Conservation (phyloP, 2,888 invertebrate species). For the Gortyna flavago region DNA sequence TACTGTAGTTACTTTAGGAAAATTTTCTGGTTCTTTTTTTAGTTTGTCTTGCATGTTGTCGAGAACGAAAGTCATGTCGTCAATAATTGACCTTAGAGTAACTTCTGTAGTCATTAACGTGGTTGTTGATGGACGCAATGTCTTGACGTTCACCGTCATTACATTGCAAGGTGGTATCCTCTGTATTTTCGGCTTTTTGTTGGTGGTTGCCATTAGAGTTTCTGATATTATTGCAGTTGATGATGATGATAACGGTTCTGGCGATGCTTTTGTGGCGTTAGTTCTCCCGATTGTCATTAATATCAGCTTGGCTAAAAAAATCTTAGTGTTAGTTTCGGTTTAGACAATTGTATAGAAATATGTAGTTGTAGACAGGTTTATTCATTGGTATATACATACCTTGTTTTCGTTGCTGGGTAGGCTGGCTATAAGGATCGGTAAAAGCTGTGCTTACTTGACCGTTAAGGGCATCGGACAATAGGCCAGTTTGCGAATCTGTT, state of each 20-base stretch:
- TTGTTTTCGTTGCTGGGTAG: background rate
- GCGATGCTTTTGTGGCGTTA: background rate
- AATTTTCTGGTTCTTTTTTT: background rate
- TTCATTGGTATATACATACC: background rate
- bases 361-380: background rate
- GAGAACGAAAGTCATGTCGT: slow-evolving; percentile 11
- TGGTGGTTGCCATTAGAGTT: background rate
- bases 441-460: background rate
- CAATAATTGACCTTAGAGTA: background rate
- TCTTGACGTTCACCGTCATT: slow-evolving; percentile 46
- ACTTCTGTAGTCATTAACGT: background rate
- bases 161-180: slow-evolving; percentile 25
- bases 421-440: background rate
- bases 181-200: background rate
- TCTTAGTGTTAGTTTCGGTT: background rate
- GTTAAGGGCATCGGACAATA: background rate
- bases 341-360: background rate
- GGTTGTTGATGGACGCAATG: background rate
- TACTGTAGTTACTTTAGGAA: background rate
- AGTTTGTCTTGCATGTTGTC: slow-evolving; percentile 22
- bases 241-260: background rate
- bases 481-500: background rate
- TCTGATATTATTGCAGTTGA: background rate
- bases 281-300: background rate
- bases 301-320: background rate